phyloP scores from a whole-genome alignment of 1,140 invertebrate genomes.

The Sinonovacula constricta region DNA sequence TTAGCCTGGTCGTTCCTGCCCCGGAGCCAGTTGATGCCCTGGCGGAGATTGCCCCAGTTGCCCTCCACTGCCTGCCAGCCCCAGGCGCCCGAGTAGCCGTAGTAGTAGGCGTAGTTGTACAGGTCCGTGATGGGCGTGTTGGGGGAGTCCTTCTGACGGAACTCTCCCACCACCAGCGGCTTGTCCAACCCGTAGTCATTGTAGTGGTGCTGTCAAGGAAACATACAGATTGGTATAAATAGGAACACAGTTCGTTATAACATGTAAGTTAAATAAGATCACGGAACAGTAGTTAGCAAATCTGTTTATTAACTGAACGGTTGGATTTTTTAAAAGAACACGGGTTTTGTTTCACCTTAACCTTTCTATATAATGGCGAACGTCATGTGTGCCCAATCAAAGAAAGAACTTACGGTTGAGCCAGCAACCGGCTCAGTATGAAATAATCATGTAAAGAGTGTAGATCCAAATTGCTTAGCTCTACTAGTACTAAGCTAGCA shows the following conservation, averaged over 20 bases:
- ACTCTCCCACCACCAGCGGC: conserved; percentile 78
- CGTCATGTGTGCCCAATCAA: too few species aligned
- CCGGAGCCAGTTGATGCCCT: conserved; percentile 58
- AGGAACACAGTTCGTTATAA: too few species aligned
- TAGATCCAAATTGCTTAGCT: too few species aligned
- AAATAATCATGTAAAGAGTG: too few species aligned
- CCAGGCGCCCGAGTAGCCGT: conserved; percentile 75
- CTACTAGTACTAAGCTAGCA: too few species aligned
- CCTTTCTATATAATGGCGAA: too few species aligned
- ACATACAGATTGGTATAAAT: neutral
- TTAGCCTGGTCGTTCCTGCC: conserved; percentile 50
- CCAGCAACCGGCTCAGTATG: too few species aligned
- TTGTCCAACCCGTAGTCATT: conserved; percentile 73
- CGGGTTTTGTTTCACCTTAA: neutral
- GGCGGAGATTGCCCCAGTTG: conserved; percentile 72
- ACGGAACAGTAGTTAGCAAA: too few species aligned
- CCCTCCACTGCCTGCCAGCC: conserved; percentile 75
- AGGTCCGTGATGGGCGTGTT: conserved; percentile 68
- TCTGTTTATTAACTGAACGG: too few species aligned
- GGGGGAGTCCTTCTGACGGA: conserved; percentile 64
- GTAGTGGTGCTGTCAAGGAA: conserved; percentile 64
- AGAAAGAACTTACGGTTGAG: too few species aligned
- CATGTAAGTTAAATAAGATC: too few species aligned
- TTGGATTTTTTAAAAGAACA: too few species aligned
- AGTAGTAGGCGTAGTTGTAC: conserved; percentile 73